Conservation (phyloP, 2,113 vertebrate species). For the Charadrius vociferus region DNA sequence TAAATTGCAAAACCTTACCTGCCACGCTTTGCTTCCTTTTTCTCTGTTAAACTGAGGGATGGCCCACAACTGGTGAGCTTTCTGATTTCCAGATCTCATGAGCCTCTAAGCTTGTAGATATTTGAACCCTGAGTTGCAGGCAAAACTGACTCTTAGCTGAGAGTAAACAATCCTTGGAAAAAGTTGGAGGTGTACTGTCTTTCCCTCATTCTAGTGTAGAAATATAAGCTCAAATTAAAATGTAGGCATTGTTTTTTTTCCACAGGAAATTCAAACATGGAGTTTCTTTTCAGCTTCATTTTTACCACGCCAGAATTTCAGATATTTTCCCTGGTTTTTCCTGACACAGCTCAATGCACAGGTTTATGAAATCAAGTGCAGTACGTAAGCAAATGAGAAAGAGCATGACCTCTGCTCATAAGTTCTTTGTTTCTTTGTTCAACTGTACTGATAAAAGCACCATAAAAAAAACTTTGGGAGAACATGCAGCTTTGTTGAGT, state of each 20-base stretch:
- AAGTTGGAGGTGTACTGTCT: background rate
- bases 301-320: background rate
- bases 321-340: background rate
- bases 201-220: background rate
- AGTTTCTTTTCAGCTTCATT: background rate
- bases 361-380: background rate
- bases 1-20: background rate
- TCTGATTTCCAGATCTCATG: background rate
- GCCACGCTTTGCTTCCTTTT: background rate
- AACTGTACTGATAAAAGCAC: background rate
- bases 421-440: background rate
- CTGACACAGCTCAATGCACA: rapidly evolving
- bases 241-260: background rate
- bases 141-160: background rate
- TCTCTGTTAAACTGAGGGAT: background rate
- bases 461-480: background rate
- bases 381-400: background rate
- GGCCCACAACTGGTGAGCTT: background rate
- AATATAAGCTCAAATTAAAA: background rate
- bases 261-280: background rate
- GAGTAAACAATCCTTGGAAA: background rate
- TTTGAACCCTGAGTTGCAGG: background rate
- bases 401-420: rapidly evolving
- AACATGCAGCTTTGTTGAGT: background rate
- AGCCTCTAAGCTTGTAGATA: background rate